These are phyloP conservation scores for Drosophila lutescens DNA, from an alignment of 2,888 invertebrate species.

Conservation along the genomic window DNA sequence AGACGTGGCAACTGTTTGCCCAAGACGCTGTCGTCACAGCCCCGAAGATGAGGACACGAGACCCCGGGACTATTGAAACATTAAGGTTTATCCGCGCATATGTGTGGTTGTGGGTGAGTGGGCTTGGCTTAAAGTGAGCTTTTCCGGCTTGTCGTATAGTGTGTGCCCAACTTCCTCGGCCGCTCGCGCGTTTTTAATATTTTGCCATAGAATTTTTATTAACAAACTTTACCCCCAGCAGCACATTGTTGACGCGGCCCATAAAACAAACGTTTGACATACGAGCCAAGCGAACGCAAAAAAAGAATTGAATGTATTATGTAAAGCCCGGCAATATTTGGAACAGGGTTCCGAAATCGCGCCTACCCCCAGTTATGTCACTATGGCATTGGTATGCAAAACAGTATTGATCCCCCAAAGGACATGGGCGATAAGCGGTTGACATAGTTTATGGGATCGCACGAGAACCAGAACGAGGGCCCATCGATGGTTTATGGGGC, in stretches of 20 bases:
- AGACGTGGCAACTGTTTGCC: conserved; percentile 73
- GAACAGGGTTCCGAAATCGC: conserved; percentile 22
- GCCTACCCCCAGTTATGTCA: conserved; percentile 37
- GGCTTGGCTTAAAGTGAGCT: conserved; percentile 53
- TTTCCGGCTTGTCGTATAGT: conserved; percentile 19
- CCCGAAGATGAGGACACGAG: conserved; percentile 37
- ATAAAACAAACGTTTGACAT: conserved; percentile 73
- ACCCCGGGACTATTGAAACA: conserved; percentile 69
- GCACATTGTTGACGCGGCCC: conserved; percentile 56
- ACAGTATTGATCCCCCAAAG: conserved; percentile 65
- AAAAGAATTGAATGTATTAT: conserved; percentile 32
- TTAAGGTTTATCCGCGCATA: conserved; percentile 47
- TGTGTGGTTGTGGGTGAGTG: conserved; percentile 21
- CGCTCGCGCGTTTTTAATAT: conserved; percentile 59
- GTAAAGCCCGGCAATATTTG: conserved; percentile 34
- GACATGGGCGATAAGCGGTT: conserved; percentile 73
- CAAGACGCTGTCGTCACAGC: conserved; percentile 45
- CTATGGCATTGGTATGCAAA: conserved; percentile 75
- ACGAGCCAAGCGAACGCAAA: conserved; percentile 38
- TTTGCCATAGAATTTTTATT: conserved; percentile 66
- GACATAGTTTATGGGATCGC: conserved; percentile 63
- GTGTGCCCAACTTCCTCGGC: conserved; percentile 17
- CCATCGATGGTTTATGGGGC: conserved; percentile 48
- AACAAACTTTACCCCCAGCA: conserved; percentile 56
- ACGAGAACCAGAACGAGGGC: conserved; percentile 18